Base-by-base conservation (phyloP, 2,888 invertebrate genomes). In the Chirona hameri region DNA sequence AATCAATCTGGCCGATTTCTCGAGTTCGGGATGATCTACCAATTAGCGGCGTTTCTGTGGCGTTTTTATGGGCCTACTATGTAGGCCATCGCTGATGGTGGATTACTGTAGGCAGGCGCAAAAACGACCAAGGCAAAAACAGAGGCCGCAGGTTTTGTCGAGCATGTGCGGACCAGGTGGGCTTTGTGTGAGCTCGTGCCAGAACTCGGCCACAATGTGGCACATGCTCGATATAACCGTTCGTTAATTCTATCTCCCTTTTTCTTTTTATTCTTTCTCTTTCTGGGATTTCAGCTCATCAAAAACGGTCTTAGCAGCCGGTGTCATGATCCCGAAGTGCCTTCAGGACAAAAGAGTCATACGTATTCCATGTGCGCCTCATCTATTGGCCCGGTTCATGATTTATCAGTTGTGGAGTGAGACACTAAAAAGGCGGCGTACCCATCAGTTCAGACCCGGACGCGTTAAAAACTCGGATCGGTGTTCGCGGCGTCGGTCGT, bases 11-110 rank as follows among this genome's bases (percentile, higher is more conserved):
- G 76, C 31, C 76, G 76, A 76, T 18, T 46, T 76, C 46, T 31
- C 21, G 46, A 39, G 24, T 39, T 76, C 39, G 3, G 46, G 76
- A 76, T 39, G 76, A 39, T 76, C 39, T 39, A 12, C 39, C 76
- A 76, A 76, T 76, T 76, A 76, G 46, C 21, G 76, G 46, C 18
- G 76, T 7, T 31, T 46, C 21, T 14, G 39, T 21, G 76, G 24
- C 76, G 76, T 76, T 76, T 76, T 76, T 76, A 24, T 21, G 7
- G 9, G 24, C 14, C 39, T 76, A 76, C 76, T 76, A 76, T 76
- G 76, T 76, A 76, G 76, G 76, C 76, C 76, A 76, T 24, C 46
- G 76, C 76, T 46, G 76, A 76, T 76, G 76, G 39, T 46, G 21
- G 76, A 76, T 76, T 76, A 76, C 76, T 76, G 76, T 39, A 15